These are phyloP conservation scores for Phymastichus coffea DNA, from an alignment of 1,140 invertebrate species.

Conservation along the genomic window DNA sequence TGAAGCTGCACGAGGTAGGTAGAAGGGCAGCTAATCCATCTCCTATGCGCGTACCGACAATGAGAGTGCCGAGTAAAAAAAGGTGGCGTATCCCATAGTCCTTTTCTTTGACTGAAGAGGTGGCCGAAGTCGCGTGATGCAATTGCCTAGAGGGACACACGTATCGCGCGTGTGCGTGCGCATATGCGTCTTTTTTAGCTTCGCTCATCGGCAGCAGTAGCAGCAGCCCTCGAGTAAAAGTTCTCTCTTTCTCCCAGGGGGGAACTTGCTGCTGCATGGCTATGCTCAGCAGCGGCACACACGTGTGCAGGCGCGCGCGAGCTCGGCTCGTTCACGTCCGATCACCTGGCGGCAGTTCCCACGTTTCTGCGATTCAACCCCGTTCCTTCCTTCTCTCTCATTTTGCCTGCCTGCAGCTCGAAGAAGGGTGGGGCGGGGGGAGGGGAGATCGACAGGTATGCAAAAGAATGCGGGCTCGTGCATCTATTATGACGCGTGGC, in stretches of 20 bases:
- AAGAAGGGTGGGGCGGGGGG: slow-evolving; percentile 2
- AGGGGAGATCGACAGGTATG: slow-evolving; percentile 8
- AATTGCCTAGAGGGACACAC: slow-evolving; percentile 15
- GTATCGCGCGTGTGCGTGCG: neutral
- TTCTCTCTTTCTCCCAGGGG: neutral
- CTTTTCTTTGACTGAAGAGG: too few relatives aligned
- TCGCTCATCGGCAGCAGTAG: too few relatives aligned
- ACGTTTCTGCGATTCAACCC: slow-evolving; percentile 54
- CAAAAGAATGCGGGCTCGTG: slow-evolving; percentile 40
- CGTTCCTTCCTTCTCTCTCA: slow-evolving; percentile 31
- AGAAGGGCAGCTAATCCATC: too few relatives aligned
- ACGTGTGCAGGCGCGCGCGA: neutral
- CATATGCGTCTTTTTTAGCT: too few relatives aligned
- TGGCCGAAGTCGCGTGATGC: neutral
- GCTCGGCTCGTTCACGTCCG: slow-evolving; percentile 4
- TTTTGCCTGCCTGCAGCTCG: slow-evolving; percentile 24
- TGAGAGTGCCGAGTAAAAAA: too few relatives aligned
- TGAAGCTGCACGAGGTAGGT: too few relatives aligned
- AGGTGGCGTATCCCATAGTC: too few relatives aligned
- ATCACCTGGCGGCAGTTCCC: slow-evolving; percentile 58
- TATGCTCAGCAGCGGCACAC: neutral
- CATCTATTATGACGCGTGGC: slow-evolving; percentile 56
- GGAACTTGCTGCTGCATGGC: neutral
- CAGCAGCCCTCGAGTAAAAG: neutral
- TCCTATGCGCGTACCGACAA: too few relatives aligned